Evolutionary conservation across 2,888 invertebrate species (phyloP).

Genomic region (Caenorhabditis sp.): DNA sequence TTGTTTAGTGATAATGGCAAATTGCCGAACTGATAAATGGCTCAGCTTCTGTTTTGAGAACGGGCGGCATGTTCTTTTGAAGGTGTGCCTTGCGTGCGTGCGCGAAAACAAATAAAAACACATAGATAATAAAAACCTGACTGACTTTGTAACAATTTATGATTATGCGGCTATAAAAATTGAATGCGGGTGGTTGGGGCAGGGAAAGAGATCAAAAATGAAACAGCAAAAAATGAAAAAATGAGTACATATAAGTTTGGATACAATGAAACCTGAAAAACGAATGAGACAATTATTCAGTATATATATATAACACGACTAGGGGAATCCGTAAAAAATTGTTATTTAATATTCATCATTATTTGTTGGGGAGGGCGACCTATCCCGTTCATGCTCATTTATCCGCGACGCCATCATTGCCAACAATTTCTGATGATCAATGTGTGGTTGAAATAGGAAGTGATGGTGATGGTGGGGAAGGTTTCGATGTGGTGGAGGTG

Average conservation of each 20-base stretch:
- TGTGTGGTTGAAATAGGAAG: slow-evolving; percentile 25
- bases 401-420: slow-evolving; percentile 43
- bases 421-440: slow-evolving; percentile 33
- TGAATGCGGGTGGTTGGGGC: background rate
- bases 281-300: background rate
- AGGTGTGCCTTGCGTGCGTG: background rate
- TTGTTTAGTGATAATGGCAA: background rate
- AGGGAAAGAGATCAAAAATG: background rate
- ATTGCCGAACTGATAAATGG: background rate
- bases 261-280: background rate
- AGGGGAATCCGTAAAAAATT: background rate
- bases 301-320: background rate
- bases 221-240: background rate
- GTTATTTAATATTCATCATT: background rate
- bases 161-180: background rate
- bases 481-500: slow-evolving; percentile 14
- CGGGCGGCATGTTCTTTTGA: background rate
- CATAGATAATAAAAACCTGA: too few species aligned
- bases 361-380: background rate
- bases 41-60: background rate
- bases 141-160: background rate
- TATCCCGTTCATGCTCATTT: slow-evolving; percentile 3
- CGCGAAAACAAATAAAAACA: background rate
- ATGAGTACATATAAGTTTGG: background rate
- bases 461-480: slow-evolving; percentile 21